phyloP scores from a whole-genome alignment of 2,888 invertebrate species.

The Carterocephalus palaemon region DNA sequence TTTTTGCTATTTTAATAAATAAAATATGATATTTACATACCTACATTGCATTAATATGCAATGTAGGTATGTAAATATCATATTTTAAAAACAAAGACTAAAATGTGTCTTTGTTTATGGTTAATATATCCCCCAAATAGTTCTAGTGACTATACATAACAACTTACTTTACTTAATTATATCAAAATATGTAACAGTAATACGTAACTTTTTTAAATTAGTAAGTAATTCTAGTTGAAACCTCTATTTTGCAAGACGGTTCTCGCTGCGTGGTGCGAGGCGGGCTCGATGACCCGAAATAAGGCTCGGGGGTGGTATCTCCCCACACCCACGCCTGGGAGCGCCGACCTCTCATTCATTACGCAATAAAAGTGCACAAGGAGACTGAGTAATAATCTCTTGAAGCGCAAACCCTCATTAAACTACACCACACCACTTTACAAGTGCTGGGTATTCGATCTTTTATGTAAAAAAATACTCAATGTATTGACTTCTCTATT shows the following conservation, averaged over 20 bases:
- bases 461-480: no score
- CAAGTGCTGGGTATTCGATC: no score
- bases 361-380: slow-evolving; percentile 70
- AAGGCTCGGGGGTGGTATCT: slow-evolving; percentile 66
- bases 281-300: slow-evolving; percentile 78
- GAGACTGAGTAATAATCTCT: slow-evolving; percentile 36
- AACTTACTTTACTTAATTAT: no score
- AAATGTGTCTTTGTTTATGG: no score
- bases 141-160: no score
- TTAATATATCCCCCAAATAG: no score
- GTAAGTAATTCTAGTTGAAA: slow-evolving; percentile 62
- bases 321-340: slow-evolving; percentile 46
- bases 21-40: no score
- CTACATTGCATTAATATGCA: no score
- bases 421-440: slow-evolving; percentile 14
- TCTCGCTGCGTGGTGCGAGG: slow-evolving; percentile 59
- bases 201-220: slow-evolving; percentile 48
- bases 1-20: no score
- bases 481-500: no score
- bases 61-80: no score
- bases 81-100: no score
- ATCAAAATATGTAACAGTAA: slow-evolving; percentile 18
- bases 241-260: slow-evolving; percentile 67
- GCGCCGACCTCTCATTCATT: slow-evolving; percentile 76
- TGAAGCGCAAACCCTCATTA: slow-evolving; percentile 24